Conservation (phyloP, 2,797 vertebrate species). For the Chlorospingus flavigularis region DNA sequence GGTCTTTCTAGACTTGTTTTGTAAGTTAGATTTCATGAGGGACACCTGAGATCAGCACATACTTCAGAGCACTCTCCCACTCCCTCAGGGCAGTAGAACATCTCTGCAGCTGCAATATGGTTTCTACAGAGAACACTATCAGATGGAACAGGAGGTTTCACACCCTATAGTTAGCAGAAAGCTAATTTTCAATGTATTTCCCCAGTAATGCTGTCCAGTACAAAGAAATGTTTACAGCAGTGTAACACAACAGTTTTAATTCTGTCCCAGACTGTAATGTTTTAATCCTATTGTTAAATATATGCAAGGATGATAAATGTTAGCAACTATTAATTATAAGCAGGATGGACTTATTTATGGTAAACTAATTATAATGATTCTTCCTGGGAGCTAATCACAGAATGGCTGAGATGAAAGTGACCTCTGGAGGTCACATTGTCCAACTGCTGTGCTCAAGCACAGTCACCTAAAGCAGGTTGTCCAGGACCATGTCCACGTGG, state of each 20-base stretch:
- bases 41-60: conserved; percentile 13
- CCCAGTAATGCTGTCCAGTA: neutral
- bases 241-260: neutral
- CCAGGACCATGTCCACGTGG: neutral
- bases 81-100: neutral
- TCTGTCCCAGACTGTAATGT: neutral
- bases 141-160: neutral
- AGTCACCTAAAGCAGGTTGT: neutral
- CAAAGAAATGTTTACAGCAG: neutral
- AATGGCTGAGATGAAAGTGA: neutral
- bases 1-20: conserved; percentile 9
- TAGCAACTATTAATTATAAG: neutral
- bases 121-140: neutral
- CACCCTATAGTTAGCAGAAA: neutral
- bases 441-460: neutral
- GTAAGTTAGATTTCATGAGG: neutral
- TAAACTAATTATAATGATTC: neutral
- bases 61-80: neutral
- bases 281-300: neutral
- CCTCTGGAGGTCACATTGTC: neutral
- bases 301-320: neutral
- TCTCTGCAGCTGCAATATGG: neutral
- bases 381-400: neutral
- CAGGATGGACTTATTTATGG: neutral
- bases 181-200: neutral